phyloP scores from a whole-genome alignment of 2,113 vertebrate species.

The Phrynocephalus versicolor region DNA sequence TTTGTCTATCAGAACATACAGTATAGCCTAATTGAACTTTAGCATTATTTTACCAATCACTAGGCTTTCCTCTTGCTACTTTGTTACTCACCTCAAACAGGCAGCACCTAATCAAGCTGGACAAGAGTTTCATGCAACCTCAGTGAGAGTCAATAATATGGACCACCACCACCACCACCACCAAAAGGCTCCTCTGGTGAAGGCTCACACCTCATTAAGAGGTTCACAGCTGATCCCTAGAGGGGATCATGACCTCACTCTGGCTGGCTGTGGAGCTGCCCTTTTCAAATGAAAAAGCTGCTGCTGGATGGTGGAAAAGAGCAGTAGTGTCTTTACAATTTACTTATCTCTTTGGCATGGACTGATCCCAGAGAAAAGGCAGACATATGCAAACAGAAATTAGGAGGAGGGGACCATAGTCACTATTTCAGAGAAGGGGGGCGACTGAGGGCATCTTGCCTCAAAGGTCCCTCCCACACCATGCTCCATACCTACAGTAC shows the following conservation, averaged over 20 bases:
- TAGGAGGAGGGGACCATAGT: neutral
- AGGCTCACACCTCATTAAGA: neutral
- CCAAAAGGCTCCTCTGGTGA: neutral
- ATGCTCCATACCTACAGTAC: neutral
- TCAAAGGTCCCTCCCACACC: too few species aligned
- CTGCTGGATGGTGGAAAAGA: neutral
- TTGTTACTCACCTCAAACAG: conserved; percentile 69
- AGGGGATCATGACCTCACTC: neutral
- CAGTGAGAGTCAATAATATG: neutral
- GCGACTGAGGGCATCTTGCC: neutral
- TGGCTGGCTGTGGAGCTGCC: neutral
- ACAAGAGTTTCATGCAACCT: neutral
- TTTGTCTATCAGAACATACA: neutral
- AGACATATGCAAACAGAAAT: neutral
- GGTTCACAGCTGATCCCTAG: neutral
- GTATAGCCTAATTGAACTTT: neutral
- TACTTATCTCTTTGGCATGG: neutral
- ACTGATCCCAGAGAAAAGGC: neutral
- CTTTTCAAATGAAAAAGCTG: neutral
- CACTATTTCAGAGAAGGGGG: neutral
- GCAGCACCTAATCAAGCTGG: conserved; percentile 63
- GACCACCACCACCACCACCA: neutral
- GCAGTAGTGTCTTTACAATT: neutral
- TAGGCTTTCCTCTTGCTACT: conserved; percentile 42
- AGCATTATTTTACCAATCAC: conserved; percentile 40